Evolutionary conservation across 2,797 vertebrate genomes (phyloP), one percentile per base, ranked within the genome.

Genomic region (Clarias laeviceps): DNA sequence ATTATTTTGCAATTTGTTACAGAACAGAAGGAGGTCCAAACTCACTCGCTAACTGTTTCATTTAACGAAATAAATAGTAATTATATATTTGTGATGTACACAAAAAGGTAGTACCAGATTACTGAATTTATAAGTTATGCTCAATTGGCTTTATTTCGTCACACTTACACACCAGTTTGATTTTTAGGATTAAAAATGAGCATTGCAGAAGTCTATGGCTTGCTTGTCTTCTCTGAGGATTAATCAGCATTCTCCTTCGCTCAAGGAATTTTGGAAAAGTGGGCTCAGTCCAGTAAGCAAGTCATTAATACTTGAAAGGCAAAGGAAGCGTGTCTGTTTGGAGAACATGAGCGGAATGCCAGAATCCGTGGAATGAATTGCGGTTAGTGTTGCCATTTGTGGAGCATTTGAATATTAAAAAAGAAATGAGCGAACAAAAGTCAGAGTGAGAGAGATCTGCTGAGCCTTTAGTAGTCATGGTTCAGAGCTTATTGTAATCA

Each of bases 401-500:
- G 57, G 79, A 86, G 79, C 78, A 87, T 85, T 82, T 88, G 82
- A 87, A 88, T 80, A 86, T 84, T 69, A 78, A 80, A 62, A 84
- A 82, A 69, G 59, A 68, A 82, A 86, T 57, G 83, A 74, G 68
- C 6, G 37, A 27, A 54, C 77, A 80, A 34, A 54, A 84, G 66
- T 82, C 70, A 66, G 81, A 85, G 69, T 77, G 83, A 82, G 87
- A 84, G 76, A 87, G 80, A 82, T 83, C 81, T 82, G 82, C 90
- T 84, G 89, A 89, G 93, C 92, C 92, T 95, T 94, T 92, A 90
- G 90, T 87, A 70, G 84, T 81, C 29, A 82, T 89, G 94, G 92
- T 91, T 89, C 91, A 91, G 92, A 93, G 94, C 94, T 95, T 93
- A 93, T 93, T 94, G 92, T 92, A 93, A 93, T 95, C 93, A 92